Evolutionary conservation across 1,140 invertebrate species (phyloP).

Genomic region (Leptestheria dahalacensis): DNA sequence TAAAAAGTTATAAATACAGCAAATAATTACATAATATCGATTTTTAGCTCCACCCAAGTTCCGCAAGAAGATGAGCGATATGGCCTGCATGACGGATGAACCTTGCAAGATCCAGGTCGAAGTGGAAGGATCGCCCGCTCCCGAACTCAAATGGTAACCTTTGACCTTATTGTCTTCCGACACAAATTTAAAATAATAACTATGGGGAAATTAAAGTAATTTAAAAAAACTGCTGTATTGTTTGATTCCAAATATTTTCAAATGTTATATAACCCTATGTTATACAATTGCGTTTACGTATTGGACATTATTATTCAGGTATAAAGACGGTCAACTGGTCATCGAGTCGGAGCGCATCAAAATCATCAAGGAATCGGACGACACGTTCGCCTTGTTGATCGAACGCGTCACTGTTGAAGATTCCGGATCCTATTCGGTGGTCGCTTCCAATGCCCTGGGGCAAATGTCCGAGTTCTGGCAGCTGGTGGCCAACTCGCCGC

Average conservation of each 20-base stretch:
- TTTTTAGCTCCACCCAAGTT: conserved; percentile 54
- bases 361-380: conserved; percentile 46
- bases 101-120: conserved; percentile 54
- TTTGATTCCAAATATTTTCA: not conserved
- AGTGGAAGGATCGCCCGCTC: conserved; percentile 66
- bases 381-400: conserved; percentile 58
- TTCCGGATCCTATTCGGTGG: conserved; percentile 80
- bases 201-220: not conserved
- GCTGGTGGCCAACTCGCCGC: conserved; percentile 57
- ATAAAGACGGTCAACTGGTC: conserved; percentile 65
- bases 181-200: not conserved
- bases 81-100: conserved; percentile 48
- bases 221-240: not conserved
- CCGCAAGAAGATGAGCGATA: conserved; percentile 57
- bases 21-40: conserved; percentile 19
- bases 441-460: conserved; percentile 75
- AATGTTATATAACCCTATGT: conserved; percentile 7
- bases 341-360: conserved; percentile 49
- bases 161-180: conserved; percentile 9
- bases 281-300: not conserved
- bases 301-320: conserved; percentile 31
- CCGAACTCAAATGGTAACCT: conserved; percentile 53
- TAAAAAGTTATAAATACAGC: not conserved
- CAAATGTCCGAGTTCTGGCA: conserved; percentile 74
- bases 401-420: conserved; percentile 67